A percentile compares a stretch with the other conserved stretches of the same genome.
These are phyloP conservation scores for Harpegnathos saltator DNA, from an alignment of 1,140 invertebrate genomes.

Conservation along the genomic window DNA sequence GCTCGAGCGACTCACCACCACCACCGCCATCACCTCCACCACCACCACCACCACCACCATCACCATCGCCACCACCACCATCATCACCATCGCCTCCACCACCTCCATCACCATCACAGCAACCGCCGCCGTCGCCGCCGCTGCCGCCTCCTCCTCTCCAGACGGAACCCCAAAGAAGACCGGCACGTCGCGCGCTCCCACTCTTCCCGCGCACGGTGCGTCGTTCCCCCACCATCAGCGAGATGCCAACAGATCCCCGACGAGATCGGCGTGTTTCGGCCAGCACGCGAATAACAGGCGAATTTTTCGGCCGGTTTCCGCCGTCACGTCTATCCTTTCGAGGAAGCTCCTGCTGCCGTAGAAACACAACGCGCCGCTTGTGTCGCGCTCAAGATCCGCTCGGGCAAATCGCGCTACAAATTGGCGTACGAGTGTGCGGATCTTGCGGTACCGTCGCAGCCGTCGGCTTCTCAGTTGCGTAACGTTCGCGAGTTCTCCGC, in stretches of 20 bases:
- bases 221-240: conserved; percentile 60
- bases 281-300: conserved; percentile 61
- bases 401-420: no score
- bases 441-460: no score
- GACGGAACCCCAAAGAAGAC: conserved; percentile 75
- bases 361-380: no score
- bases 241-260: conserved; percentile 58
- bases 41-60: no score
- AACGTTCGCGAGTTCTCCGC: no score
- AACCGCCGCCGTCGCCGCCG: conserved; percentile 41
- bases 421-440: no score
- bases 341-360: background rate
- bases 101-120: conserved; percentile 67
- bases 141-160: conserved; percentile 55
- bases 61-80: no score
- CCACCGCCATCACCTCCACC: no score
- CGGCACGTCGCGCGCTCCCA: conserved; percentile 71
- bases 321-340: conserved; percentile 18
- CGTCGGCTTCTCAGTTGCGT: no score
- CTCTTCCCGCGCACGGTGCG: conserved; percentile 53
- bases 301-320: conserved; percentile 8
- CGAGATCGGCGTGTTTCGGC: conserved; percentile 25
- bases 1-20: no score
- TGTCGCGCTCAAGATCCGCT: no score
- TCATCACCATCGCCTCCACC: conserved; percentile 34